A percentile compares a stretch with the other conserved stretches of the same genome.
These are phyloP conservation scores for Folsomia candida DNA, from an alignment of 2,888 invertebrate genomes.

Conservation along the genomic window DNA sequence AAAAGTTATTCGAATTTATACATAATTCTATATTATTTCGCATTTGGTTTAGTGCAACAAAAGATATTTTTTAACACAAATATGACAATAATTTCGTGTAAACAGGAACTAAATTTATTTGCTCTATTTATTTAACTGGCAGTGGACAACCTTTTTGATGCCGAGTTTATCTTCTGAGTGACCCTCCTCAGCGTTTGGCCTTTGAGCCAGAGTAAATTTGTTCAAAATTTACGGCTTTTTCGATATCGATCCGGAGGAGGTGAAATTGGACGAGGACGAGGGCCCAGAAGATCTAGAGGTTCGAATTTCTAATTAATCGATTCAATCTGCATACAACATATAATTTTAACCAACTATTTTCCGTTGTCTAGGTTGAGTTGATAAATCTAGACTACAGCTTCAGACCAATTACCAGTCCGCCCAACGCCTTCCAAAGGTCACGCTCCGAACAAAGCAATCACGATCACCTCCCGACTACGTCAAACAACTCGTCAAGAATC, in stretches of 20 bases:
- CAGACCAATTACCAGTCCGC: constrained; percentile 27
- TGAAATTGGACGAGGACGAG: constrained; percentile 17
- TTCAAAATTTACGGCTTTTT: constrained; percentile 49
- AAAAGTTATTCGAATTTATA: no score
- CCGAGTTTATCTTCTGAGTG: no score
- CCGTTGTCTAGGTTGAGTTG: constrained; percentile 29
- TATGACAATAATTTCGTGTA: no score
- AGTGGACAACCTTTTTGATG: no score
- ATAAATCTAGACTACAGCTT: constrained; percentile 35
- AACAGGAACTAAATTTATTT: no score
- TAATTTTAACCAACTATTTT: constrained; percentile 29
- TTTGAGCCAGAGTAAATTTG: background rate
- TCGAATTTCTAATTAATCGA: background rate
- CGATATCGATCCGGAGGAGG: constrained; percentile 21
- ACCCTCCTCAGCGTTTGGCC: no score
- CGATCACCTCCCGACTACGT: background rate
- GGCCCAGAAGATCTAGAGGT: constrained; percentile 9
- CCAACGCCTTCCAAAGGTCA: background rate
- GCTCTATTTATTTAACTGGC: no score
- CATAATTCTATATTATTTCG: no score
- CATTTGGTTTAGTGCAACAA: no score
- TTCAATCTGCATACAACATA: constrained; percentile 22
- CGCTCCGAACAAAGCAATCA: background rate
- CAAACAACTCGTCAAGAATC: background rate
- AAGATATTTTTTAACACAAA: no score